These are phyloP conservation scores for Tanytarsus gracilentus DNA, from an alignment of 2,888 invertebrate genomes.

Conservation along the genomic window DNA sequence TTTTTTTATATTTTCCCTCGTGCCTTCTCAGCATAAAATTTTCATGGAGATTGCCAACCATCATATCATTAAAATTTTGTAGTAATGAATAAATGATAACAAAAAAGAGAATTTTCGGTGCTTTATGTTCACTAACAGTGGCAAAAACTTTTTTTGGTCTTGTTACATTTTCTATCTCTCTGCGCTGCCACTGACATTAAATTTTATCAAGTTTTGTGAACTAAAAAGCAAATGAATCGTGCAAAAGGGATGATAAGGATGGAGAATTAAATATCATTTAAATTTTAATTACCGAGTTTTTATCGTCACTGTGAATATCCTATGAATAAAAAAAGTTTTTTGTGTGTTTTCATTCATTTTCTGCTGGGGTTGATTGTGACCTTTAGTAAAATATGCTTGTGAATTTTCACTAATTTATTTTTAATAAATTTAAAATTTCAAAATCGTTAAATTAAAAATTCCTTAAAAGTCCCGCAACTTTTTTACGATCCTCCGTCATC, in stretches of 20 bases:
- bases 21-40: not conserved
- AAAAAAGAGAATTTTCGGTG: not conserved
- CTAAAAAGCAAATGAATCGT: not conserved
- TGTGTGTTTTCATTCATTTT: too few relatives aligned
- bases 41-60: not conserved
- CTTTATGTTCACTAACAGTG: not conserved
- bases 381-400: too few relatives aligned
- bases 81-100: slow-evolving; percentile 3
- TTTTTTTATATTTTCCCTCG: not conserved
- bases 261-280: slow-evolving; percentile 1
- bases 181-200: not conserved
- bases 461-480: too few relatives aligned
- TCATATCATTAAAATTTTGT: not conserved
- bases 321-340: not conserved
- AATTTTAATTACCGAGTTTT: slow-evolving; percentile 4
- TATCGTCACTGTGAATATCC: too few relatives aligned
- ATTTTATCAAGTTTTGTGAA: not conserved
- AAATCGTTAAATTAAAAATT: too few relatives aligned
- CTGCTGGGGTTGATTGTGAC: too few relatives aligned
- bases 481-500: too few relatives aligned
- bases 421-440: too few relatives aligned
- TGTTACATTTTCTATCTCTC: too few relatives aligned
- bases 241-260: not conserved
- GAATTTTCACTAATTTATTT: too few relatives aligned
- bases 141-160: too few relatives aligned